Conservation (phyloP, 2,113 vertebrate species). For the Pardalotus punctatus region DNA sequence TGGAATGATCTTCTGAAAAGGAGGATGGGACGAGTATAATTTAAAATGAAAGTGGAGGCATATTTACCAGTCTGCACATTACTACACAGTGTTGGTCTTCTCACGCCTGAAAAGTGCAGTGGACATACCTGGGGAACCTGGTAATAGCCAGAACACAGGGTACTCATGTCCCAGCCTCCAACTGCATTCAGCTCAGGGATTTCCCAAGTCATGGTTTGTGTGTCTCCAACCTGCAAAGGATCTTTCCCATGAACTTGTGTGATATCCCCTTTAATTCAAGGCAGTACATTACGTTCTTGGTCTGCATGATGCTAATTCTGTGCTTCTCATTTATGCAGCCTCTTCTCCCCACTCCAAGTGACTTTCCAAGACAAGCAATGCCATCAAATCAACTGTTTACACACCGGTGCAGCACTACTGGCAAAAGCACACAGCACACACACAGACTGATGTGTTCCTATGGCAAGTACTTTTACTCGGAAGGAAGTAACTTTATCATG, state of each 20-base stretch:
- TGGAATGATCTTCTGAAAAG: neutral
- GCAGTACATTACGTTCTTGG: neutral
- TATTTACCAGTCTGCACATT: neutral
- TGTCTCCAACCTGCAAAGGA: neutral
- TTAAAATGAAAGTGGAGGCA: neutral
- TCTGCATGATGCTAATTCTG: neutral
- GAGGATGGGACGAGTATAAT: neutral
- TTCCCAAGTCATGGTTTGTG: neutral
- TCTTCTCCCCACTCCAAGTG: neutral
- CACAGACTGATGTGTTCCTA: neutral
- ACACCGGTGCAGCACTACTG: neutral
- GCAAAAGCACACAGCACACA: neutral
- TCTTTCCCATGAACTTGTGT: neutral
- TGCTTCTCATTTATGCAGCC: neutral
- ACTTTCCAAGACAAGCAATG: neutral
- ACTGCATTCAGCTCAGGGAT: neutral
- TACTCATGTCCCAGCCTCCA: neutral
- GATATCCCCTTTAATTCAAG: neutral
- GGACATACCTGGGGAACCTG: fast-evolving
- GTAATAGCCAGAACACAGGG: neutral
- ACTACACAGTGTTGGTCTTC: neutral
- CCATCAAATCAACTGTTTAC: neutral
- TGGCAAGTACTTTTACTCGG: neutral
- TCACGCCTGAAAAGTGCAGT: fast-evolving
- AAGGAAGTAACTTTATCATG: neutral